A percentile compares a stretch with the other conserved stretches of the same genome.
Conservation (phyloP, 2,113 vertebrate species). For the Zapornia atra region DNA sequence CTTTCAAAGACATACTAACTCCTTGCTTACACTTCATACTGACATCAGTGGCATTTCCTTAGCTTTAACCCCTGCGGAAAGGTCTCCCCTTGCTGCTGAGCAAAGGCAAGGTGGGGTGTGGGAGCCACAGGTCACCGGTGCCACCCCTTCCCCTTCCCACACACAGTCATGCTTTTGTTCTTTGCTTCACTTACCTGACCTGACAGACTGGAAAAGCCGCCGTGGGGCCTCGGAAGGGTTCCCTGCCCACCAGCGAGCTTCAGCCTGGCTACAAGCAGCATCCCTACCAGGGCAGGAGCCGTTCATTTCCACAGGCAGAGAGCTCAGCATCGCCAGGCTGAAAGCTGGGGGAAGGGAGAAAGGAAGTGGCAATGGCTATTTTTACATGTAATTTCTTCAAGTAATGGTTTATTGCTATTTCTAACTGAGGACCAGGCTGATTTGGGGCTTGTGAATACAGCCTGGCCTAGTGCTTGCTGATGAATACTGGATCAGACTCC, state of each 20-base stretch:
- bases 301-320: not conserved
- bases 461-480: not conserved
- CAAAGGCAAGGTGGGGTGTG: not conserved
- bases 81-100: not conserved
- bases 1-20: not conserved
- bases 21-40: not conserved
- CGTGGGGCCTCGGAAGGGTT: not conserved
- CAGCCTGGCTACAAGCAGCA: not conserved
- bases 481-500: not conserved
- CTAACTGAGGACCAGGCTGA: not conserved
- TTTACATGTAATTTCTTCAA: not conserved
- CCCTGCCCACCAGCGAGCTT: rapidly evolving
- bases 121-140: not conserved
- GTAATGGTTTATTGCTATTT: not conserved
- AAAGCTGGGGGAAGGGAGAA: not conserved
- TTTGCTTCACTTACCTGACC: not conserved
- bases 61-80: not conserved
- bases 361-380: not conserved
- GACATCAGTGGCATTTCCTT: rapidly evolving
- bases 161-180: constrained; percentile 1
- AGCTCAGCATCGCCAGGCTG: not conserved
- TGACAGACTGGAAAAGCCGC: constrained; percentile 10
- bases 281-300: not conserved
- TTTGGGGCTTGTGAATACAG: not conserved
- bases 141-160: not conserved